These are phyloP conservation scores for Aporophyla lueneburgensis DNA, from an alignment of 2,888 invertebrate species.

Conservation along the genomic window DNA sequence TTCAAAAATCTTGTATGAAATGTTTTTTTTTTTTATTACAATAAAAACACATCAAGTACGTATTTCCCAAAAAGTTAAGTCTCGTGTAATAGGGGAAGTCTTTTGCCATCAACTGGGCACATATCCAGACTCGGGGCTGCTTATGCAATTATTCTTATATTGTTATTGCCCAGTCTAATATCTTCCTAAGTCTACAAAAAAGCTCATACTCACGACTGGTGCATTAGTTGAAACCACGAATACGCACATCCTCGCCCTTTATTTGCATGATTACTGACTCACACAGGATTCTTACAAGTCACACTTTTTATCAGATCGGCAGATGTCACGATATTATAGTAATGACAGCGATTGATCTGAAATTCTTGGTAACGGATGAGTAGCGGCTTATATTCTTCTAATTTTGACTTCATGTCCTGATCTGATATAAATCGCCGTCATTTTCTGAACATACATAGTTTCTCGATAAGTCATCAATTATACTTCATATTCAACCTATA, in stretches of 20 bases:
- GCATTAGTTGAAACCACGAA: slow-evolving; percentile 51
- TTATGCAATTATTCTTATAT: too few relatives aligned
- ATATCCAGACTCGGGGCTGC: too few relatives aligned
- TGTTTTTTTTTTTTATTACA: too few relatives aligned
- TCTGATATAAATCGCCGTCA: neutral
- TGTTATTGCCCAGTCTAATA: slow-evolving; percentile 27
- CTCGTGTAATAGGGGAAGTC: too few relatives aligned
- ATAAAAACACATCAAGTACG: too few relatives aligned
- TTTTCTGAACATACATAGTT: neutral
- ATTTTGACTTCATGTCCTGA: too few relatives aligned
- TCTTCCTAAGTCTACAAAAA: slow-evolving; percentile 33
- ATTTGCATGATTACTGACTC: slow-evolving; percentile 49
- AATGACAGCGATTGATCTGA: slow-evolving; percentile 10
- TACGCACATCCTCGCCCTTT: slow-evolving; percentile 44
- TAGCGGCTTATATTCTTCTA: neutral
- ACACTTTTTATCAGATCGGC: slow-evolving; percentile 48
- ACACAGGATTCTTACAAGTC: slow-evolving; percentile 44
- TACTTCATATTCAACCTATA: too few relatives aligned
- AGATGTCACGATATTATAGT: slow-evolving; percentile 50
- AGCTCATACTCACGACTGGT: slow-evolving; percentile 44
- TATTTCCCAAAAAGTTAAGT: too few relatives aligned
- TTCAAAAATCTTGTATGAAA: too few relatives aligned
- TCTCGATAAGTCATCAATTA: neutral
- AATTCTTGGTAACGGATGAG: slow-evolving; percentile 37
- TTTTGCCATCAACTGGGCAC: too few relatives aligned